Percentiles rank a stretch among this genome's conserved stretches.
Evolutionary conservation across 2,797 vertebrate species (phyloP).

Genomic region (Pangasius macronema): DNA sequence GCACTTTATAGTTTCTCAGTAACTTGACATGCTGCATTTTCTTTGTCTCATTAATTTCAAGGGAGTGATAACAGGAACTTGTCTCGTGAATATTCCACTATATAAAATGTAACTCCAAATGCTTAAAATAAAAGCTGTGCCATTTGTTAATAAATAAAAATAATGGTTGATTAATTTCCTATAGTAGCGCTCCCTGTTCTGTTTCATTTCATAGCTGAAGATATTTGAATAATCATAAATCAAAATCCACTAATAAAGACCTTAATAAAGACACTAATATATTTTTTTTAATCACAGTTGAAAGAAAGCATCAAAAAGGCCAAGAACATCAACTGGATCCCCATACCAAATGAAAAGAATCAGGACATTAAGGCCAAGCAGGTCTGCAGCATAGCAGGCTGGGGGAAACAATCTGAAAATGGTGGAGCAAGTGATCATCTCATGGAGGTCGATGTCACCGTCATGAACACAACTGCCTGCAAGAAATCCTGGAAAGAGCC

Average conservation of each 20-base stretch:
- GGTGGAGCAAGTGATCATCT: background rate
- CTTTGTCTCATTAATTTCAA: background rate
- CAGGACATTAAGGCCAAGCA: conserved; percentile 47
- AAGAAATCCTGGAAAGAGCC: background rate
- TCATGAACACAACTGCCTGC: conserved; percentile 36
- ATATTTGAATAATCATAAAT: background rate
- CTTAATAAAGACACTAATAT: background rate
- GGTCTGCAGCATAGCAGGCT: conserved; percentile 57
- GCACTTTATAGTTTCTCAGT: background rate
- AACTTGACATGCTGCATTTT: background rate
- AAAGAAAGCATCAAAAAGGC: background rate
- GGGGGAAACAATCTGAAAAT: conserved; percentile 40
- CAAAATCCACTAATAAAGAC: background rate
- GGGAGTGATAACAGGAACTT: background rate
- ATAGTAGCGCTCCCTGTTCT: background rate
- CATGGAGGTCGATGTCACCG: conserved; percentile 46
- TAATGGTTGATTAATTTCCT: background rate
- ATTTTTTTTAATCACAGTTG: conserved; percentile 39
- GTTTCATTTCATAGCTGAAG: background rate
- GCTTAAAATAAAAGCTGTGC: background rate
- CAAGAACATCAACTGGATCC: conserved; percentile 41
- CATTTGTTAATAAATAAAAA: background rate
- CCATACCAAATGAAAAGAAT: conserved; percentile 46
- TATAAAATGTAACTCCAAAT: background rate
- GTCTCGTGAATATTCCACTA: background rate